Percentiles rank a stretch among this genome's conserved stretches.
Evolutionary conservation across 2,797 vertebrate genomes (phyloP).

Genomic region (Rhinichthys osculus): DNA sequence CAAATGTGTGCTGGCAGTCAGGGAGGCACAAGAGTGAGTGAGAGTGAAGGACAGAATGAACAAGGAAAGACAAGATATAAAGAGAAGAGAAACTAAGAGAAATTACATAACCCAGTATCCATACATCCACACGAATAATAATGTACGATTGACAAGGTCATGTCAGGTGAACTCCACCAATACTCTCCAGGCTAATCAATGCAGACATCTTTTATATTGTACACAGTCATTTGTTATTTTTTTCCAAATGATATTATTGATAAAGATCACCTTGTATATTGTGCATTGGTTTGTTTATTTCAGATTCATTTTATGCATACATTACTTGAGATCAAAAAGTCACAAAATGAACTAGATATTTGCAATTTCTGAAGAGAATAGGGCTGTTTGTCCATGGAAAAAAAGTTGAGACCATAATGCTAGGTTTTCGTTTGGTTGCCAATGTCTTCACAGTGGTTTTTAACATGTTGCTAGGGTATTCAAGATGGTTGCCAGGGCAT

Average conservation of each 20-base stretch:
- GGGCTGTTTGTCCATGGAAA: neutral
- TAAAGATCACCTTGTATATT: neutral
- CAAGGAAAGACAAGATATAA: neutral
- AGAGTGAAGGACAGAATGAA: slow-evolving; percentile 1
- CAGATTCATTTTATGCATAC: neutral
- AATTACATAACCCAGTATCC: slow-evolving; percentile 12
- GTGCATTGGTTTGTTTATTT: neutral
- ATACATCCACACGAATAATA: neutral
- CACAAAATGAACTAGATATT: neutral
- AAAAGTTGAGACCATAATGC: neutral
- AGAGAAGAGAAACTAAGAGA: neutral
- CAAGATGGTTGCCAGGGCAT: neutral
- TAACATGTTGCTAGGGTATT: neutral
- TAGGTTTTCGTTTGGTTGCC: neutral
- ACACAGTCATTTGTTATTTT: neutral
- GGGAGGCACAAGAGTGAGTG: slow-evolving; percentile 7
- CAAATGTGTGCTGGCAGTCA: slow-evolving; percentile 1
- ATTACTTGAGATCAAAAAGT: neutral
- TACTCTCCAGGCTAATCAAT: neutral
- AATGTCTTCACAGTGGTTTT: neutral
- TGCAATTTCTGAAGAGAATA: neutral
- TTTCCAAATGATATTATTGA: neutral
- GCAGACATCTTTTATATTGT: neutral
- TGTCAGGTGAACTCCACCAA: neutral
- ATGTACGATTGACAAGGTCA: neutral